Evolutionary conservation across 2,888 invertebrate genomes (phyloP).

Genomic region (Caenorhabditis sinica): DNA sequence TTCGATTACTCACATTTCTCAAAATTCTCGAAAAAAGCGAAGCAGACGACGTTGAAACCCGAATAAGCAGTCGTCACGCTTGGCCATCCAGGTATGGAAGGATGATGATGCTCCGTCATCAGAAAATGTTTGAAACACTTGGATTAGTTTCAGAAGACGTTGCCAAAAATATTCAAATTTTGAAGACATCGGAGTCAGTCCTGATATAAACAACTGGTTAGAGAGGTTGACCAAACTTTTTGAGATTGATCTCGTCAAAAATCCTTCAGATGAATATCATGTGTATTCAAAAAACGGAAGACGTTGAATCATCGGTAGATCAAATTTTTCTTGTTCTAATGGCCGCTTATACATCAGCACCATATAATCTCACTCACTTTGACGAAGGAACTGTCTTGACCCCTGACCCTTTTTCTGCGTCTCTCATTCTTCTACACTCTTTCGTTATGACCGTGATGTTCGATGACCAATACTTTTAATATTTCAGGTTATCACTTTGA

Average conservation of each 20-base stretch:
- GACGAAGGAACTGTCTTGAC: too few relatives aligned
- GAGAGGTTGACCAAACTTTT: not conserved
- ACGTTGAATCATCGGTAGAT: too few relatives aligned
- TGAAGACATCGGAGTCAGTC: too few relatives aligned
- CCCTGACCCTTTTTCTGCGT: not conserved
- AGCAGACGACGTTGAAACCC: not conserved
- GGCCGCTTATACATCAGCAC: too few relatives aligned
- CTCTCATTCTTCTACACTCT: constrained; percentile 5
- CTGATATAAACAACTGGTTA: too few relatives aligned
- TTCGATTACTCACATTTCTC: constrained; percentile 12
- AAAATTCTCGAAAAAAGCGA: not conserved
- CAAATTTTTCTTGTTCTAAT: too few relatives aligned
- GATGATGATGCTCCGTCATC: constrained; percentile 6
- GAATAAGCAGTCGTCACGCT: constrained; percentile 26
- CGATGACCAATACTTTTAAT: too few relatives aligned
- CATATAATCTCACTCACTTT: too few relatives aligned
- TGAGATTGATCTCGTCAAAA: too few relatives aligned
- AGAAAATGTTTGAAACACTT: not conserved
- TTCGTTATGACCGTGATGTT: too few relatives aligned
- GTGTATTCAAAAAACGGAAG: too few relatives aligned
- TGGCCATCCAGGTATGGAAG: constrained; percentile 19
- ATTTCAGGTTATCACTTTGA: constrained; percentile 39
- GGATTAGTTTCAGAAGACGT: not conserved
- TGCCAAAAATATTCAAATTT: not conserved
- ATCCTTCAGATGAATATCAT: too few relatives aligned